Percentiles rank a stretch among this genome's conserved stretches.
phyloP scores from a whole-genome alignment of 2,888 invertebrate genomes.

The Eucera pruinosa region DNA sequence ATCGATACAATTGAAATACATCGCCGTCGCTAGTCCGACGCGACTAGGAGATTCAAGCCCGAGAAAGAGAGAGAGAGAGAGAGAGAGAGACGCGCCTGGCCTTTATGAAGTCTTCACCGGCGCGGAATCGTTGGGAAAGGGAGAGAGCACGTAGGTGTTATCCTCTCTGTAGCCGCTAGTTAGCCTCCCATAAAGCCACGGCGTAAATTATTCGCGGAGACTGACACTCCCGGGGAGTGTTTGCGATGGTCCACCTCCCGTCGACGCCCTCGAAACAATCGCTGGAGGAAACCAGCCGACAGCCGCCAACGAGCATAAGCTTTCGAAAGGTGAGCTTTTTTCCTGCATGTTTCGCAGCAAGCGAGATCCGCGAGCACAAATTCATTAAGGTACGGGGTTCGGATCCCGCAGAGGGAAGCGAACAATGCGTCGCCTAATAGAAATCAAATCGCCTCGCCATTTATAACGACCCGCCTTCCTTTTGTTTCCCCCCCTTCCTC shows the following conservation, averaged over 20 bases:
- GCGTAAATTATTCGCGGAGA: constrained; percentile 81
- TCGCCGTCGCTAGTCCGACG: too few relatives aligned
- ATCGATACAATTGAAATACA: too few relatives aligned
- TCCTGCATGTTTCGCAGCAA: too few relatives aligned
- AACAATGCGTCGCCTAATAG: constrained; percentile 82
- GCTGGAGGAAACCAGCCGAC: too few relatives aligned
- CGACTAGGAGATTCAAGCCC: too few relatives aligned
- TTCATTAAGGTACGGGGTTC: constrained; percentile 25
- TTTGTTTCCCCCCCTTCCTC: constrained; percentile 64
- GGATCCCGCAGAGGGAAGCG: constrained; percentile 74
- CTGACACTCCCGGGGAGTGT: constrained; percentile 78
- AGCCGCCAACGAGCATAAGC: too few relatives aligned
- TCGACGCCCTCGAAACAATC: constrained; percentile 85
- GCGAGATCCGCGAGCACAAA: too few relatives aligned
- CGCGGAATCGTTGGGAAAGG: background rate
- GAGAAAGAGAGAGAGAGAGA: background rate
- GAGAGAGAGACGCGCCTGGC: background rate
- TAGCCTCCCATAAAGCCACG: constrained; percentile 83
- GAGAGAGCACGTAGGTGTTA: constrained; percentile 74
- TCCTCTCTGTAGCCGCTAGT: constrained; percentile 81
- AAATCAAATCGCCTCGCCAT: constrained; percentile 82
- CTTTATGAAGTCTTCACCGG: constrained; percentile 48
- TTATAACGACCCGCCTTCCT: constrained; percentile 74
- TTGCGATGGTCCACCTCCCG: constrained; percentile 84
- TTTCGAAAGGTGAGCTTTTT: too few relatives aligned